Base-by-base conservation (phyloP, 2,888 invertebrate species). In the Noctua janthe region DNA sequence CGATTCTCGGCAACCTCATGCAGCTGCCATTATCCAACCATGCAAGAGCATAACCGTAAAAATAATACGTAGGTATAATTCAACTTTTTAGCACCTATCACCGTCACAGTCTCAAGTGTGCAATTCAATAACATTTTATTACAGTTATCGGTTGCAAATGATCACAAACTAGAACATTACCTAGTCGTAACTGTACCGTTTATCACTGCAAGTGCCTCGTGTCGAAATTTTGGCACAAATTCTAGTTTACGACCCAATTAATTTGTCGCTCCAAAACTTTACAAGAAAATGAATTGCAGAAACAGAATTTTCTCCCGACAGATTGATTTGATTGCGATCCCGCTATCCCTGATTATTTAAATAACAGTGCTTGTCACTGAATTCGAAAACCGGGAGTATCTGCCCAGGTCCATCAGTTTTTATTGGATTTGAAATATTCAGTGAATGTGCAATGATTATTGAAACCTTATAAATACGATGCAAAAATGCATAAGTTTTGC, bases 211-310 rank as follows among this genome's bases (percentile, higher is more conserved):
- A 85, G 62, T 74, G 76, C 75, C 56, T 74, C 67, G 71, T 62
- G 79, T 64, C 56, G 49, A 66, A 49, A 82, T 87, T 89, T 78
- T 87, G 83, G 74, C 82, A 76, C 78, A 84, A 75, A 80, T 79
- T 80, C 78, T 78, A 81, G 43, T 85, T 90, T 85, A 87, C 66
- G 82, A 82, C 64, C 71, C 78, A 77, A 81, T 87, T 87, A 83
- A 84, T 85, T 80, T 74, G 13, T 56, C 47, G 74, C 79, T 72
- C 77, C 75, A 75, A 85, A 82, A 82, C 80, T 85, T 81, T 80
- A 71, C 47, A 81, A 80, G 62, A 67, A 71, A 71, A 39, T 47
- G 49, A 83, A 78, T 80, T 64, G 70, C 62, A 69, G 56, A 51
- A 74, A 59, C 35, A 67, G 69, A 77, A 78, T 80, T 69, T 78